Conservation (phyloP, 2,797 vertebrate genomes). For the Parambassis ranga region DNA sequence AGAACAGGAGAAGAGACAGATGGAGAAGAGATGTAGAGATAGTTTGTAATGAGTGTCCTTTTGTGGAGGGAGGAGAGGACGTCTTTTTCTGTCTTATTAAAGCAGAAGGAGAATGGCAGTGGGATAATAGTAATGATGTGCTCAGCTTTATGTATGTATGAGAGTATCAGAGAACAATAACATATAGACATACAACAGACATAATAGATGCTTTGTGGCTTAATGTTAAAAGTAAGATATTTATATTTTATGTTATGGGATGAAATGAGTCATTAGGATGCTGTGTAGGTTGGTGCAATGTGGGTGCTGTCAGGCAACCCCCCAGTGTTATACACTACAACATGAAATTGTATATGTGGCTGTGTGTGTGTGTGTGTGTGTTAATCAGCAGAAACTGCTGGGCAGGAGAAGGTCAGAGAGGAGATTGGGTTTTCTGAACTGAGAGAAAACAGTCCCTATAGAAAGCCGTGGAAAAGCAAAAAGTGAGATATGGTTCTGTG, state of each 20-base stretch:
- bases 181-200: too few species aligned
- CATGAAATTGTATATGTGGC: constrained; percentile 24
- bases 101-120: constrained; percentile 38
- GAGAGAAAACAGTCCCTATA: constrained; percentile 61
- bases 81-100: constrained; percentile 58
- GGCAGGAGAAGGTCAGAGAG: constrained; percentile 69
- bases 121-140: constrained; percentile 55
- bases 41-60: constrained; percentile 59
- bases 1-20: constrained; percentile 15
- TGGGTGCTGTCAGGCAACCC: constrained; percentile 11
- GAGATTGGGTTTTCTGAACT: constrained; percentile 73
- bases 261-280: not conserved
- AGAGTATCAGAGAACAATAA: too few species aligned
- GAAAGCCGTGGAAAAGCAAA: constrained; percentile 53
- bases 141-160: too few species aligned
- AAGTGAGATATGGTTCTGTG: constrained; percentile 58
- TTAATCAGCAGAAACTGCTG: constrained; percentile 63
- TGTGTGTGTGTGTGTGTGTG: constrained; percentile 16
- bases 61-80: constrained; percentile 39
- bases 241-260: not conserved
- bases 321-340: constrained; percentile 27
- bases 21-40: constrained; percentile 39
- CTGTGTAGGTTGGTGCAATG: constrained; percentile 6
- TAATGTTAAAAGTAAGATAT: too few species aligned
- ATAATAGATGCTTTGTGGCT: too few species aligned